Conservation (phyloP, 2,797 vertebrate species). For the Sebastes wilsoni region DNA sequence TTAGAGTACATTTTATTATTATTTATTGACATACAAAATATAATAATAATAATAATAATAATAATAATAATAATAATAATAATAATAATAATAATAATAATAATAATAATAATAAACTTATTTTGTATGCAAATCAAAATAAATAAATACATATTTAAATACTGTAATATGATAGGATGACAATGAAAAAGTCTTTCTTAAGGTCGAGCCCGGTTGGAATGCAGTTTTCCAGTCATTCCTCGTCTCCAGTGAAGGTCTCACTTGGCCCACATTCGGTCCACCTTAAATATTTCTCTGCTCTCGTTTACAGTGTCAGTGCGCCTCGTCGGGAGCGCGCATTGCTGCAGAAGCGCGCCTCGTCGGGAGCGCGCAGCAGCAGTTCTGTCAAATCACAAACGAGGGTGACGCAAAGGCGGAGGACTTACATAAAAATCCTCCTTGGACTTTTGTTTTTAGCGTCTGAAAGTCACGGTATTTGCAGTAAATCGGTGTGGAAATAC, state of each 20-base stretch:
- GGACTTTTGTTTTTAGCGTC: background rate
- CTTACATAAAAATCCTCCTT: conserved; percentile 1
- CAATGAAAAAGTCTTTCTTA: background rate
- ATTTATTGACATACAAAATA: too few species aligned
- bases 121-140: background rate
- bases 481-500: background rate
- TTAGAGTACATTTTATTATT: too few species aligned
- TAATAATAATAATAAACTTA: background rate
- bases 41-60: too few species aligned
- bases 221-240: background rate
- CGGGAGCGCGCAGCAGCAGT: conserved; percentile 25
- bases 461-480: conserved; percentile 12
- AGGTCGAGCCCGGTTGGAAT: conserved; percentile 33
- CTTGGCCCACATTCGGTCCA: conserved; percentile 33
- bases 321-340: background rate
- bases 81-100: background rate
- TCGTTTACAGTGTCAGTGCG: background rate
- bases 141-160: background rate
- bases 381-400: conserved; percentile 57
- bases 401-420: conserved; percentile 43
- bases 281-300: conserved; percentile 62
- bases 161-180: background rate
- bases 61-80: background rate
- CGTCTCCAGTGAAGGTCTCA: background rate
- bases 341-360: background rate